Conservation (phyloP, 2,797 vertebrate species). For the Ctenosaura bakeri region DNA sequence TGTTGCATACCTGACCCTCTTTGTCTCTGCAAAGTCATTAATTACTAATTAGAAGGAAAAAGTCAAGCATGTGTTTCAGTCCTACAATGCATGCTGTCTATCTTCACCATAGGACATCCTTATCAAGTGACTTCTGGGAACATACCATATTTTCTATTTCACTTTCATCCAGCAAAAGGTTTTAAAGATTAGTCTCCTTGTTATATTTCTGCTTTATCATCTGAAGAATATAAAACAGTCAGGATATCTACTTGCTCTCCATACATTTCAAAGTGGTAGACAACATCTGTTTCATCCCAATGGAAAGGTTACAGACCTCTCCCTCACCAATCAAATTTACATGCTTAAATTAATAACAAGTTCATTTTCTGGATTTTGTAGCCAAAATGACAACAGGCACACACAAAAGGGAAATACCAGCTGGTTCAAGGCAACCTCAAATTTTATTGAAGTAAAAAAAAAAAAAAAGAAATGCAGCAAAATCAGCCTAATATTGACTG, state of each 20-base stretch:
- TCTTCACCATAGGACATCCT: conserved; percentile 4
- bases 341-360: background rate
- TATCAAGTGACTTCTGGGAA: conserved; percentile 20
- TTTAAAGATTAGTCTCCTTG: background rate
- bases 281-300: background rate
- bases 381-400: background rate
- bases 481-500: too few species aligned
- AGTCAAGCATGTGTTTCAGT: conserved; percentile 9
- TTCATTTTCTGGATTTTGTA: background rate
- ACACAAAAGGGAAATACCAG: background rate
- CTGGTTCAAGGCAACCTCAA: background rate
- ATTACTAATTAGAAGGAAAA: conserved; percentile 39
- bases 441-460: background rate
- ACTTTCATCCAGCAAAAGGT: background rate
- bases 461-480: background rate
- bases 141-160: background rate
- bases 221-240: background rate
- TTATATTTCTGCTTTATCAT: background rate
- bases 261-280: background rate
- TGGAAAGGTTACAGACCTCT: background rate
- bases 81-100: conserved; percentile 9
- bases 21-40: conserved; percentile 26
- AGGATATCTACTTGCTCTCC: background rate
- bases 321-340: background rate
- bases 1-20: background rate